These are phyloP conservation scores for Diaperis boleti DNA, from an alignment of 2,888 invertebrate species.

Conservation along the genomic window DNA sequence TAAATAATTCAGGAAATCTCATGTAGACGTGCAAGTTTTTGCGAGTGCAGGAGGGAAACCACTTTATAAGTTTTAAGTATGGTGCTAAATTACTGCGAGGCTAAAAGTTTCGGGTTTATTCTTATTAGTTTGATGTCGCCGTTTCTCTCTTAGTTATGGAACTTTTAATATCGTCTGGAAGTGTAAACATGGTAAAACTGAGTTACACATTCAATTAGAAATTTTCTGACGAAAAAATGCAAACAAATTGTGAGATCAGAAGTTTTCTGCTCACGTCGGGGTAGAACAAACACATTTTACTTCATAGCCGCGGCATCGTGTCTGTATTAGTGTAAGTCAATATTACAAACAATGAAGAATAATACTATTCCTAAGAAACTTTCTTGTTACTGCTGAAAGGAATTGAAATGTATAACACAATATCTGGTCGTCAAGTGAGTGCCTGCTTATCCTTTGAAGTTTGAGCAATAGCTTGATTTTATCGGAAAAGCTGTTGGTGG, in stretches of 20 bases:
- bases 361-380: too few relatives aligned
- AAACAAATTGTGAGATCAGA: conserved; percentile 8
- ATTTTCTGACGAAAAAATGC: conserved; percentile 7
- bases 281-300: too few relatives aligned
- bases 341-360: too few relatives aligned
- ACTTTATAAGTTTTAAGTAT: conserved; percentile 33
- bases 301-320: too few relatives aligned
- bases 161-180: conserved; percentile 32
- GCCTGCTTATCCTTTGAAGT: too few relatives aligned
- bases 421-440: too few relatives aligned
- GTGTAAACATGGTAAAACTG: conserved; percentile 37
- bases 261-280: background rate
- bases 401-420: too few relatives aligned
- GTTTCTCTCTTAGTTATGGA: conserved; percentile 29
- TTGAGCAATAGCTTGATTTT: too few relatives aligned
- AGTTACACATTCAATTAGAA: conserved; percentile 33
- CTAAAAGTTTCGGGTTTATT: conserved; percentile 30
- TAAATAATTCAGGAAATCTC: conserved; percentile 31
- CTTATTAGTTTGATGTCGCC: conserved; percentile 34
- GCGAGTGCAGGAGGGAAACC: conserved; percentile 22
- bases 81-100: conserved; percentile 34
- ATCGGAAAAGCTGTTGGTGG: too few relatives aligned
- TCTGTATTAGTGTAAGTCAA: too few relatives aligned
- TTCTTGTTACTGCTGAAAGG: too few relatives aligned
- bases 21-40: conserved; percentile 21